Evolutionary conservation across 2,113 vertebrate genomes (phyloP).

Genomic region (Australoheros scitulus): DNA sequence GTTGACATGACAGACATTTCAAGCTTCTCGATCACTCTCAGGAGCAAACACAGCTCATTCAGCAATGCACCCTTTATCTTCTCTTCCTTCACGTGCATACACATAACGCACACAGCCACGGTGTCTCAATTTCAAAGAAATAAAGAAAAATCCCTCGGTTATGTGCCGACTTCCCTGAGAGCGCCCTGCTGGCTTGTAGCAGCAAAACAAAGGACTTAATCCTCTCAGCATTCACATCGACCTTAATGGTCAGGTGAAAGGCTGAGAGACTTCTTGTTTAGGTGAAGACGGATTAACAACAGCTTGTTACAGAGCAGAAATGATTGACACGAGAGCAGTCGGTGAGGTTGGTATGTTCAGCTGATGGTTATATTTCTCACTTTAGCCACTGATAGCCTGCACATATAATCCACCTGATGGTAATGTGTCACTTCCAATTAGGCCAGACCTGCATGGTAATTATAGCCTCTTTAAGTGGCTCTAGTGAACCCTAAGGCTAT

Average conservation of each 20-base stretch:
- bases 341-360: constrained; percentile 20
- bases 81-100: constrained; percentile 44
- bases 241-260: constrained; percentile 16
- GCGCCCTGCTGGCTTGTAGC: constrained; percentile 26
- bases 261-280: constrained; percentile 35
- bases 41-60: constrained; percentile 46
- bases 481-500: constrained; percentile 53
- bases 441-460: constrained; percentile 67
- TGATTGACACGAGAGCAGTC: constrained; percentile 15
- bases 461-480: constrained; percentile 73
- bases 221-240: constrained; percentile 44
- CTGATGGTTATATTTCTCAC: constrained; percentile 28
- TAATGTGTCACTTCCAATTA: constrained; percentile 85
- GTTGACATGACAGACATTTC: constrained; percentile 82
- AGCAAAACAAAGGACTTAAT: constrained; percentile 63
- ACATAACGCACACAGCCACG: constrained; percentile 55
- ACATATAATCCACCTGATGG: constrained; percentile 81
- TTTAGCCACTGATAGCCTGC: constrained; percentile 23
- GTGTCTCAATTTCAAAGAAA: constrained; percentile 14
- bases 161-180: not conserved
- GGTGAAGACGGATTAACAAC: constrained; percentile 34
- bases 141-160: constrained; percentile 9
- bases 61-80: constrained; percentile 29
- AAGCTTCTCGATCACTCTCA: constrained; percentile 43
- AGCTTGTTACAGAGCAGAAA: constrained; percentile 23